phyloP scores from a whole-genome alignment of 2,888 invertebrate genomes.

The Philhelius pedissequus region DNA sequence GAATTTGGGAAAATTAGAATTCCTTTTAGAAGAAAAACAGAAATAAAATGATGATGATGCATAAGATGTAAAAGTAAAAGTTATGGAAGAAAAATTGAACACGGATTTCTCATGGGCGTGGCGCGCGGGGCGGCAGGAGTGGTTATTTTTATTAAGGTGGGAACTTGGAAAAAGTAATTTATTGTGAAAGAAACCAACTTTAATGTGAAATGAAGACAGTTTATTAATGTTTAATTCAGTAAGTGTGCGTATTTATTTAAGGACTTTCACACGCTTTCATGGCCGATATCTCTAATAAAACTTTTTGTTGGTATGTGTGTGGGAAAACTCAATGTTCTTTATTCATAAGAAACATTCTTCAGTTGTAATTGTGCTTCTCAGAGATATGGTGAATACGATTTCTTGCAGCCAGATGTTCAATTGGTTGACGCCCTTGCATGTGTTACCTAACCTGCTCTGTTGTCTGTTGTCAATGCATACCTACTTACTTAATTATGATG shows the following conservation, averaged over 20 bases:
- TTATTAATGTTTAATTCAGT: not conserved
- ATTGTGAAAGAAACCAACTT: not conserved
- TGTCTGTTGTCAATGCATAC: no score
- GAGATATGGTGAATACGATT: no score
- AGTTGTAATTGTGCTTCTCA: no score
- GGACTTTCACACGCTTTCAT: not conserved
- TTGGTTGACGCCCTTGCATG: no score
- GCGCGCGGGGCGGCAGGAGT: no score
- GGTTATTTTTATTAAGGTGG: not conserved
- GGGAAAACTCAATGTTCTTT: no score
- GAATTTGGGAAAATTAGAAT: not conserved
- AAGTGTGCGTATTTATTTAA: not conserved
- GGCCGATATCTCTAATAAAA: not conserved
- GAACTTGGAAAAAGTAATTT: not conserved
- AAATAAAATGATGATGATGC: not conserved
- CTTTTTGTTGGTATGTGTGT: not conserved
- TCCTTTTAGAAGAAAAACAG: not conserved
- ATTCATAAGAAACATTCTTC: no score
- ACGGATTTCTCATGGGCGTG: not conserved
- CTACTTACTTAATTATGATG: no score
- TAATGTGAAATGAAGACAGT: not conserved
- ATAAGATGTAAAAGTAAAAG: not conserved
- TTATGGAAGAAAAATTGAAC: not conserved
- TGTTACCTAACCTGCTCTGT: no score
- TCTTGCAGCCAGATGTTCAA: no score